These are phyloP conservation scores for Phenganax marumi DNA, from an alignment of 92 coral and sea anemone species.

Conservation along the genomic window DNA sequence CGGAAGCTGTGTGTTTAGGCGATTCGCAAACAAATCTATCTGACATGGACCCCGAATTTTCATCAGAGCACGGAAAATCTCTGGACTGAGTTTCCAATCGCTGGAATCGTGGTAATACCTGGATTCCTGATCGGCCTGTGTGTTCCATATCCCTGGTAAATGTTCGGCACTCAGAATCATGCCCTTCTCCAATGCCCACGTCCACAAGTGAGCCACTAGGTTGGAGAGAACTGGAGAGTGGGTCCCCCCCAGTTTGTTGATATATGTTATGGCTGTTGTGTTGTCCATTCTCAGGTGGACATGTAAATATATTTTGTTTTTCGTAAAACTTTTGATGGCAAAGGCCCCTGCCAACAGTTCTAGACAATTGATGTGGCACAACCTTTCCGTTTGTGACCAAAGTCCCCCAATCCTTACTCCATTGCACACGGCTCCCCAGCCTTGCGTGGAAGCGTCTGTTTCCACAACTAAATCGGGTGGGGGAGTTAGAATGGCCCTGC, in stretches of 20 bases:
- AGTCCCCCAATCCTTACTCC: background rate
- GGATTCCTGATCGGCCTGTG: background rate
- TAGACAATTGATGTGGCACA: background rate
- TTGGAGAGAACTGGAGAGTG: too few relatives aligned
- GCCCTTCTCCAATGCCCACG: background rate
- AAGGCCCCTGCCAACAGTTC: too few relatives aligned
- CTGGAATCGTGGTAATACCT: background rate
- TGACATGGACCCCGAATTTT: slow-evolving; percentile 14
- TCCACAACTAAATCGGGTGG: background rate
- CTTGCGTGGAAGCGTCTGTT: slow-evolving; percentile 5
- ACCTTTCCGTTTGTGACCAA: too few relatives aligned
- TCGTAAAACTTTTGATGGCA: too few relatives aligned
- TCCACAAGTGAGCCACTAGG: too few relatives aligned
- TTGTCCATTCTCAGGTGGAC: too few relatives aligned
- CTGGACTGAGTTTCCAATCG: background rate
- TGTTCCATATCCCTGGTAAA: background rate
- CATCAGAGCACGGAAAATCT: background rate
- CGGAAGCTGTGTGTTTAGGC: slow-evolving; percentile 43
- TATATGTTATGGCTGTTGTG: too few relatives aligned
- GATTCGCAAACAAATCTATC: slow-evolving; percentile 51
- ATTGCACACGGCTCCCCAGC: background rate
- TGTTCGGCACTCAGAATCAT: background rate
- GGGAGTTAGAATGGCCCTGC: too few relatives aligned
- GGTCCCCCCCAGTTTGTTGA: too few relatives aligned
- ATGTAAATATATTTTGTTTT: too few relatives aligned